A percentile compares a stretch with the other conserved stretches of the same genome.
phyloP scores from a whole-genome alignment of 2,888 invertebrate genomes.

The Platerodrilus igneus region DNA sequence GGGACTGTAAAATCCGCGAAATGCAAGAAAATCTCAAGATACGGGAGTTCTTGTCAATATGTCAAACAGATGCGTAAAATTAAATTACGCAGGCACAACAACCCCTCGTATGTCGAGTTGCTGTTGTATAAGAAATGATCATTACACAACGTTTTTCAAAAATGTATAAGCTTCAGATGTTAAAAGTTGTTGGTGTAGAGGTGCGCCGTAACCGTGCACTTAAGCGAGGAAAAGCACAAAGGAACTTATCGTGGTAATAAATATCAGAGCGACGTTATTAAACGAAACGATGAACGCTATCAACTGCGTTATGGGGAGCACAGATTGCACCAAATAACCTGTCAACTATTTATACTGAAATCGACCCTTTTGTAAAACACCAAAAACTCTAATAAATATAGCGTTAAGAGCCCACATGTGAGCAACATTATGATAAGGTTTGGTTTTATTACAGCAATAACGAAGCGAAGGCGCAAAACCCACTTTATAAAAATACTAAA shows the following conservation, averaged over 20 bases:
- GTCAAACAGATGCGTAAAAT: slow-evolving; percentile 5
- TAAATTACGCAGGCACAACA: slow-evolving; percentile 3
- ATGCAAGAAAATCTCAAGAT: slow-evolving; percentile 1
- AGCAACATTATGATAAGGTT: slow-evolving; percentile 18
- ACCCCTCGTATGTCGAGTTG: slow-evolving; percentile 3
- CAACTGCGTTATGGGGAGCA: slow-evolving; percentile 23
- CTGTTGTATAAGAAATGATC: slow-evolving; percentile 13
- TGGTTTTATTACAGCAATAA: slow-evolving; percentile 20
- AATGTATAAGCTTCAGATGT: slow-evolving; percentile 10
- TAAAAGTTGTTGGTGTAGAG: slow-evolving; percentile 10
- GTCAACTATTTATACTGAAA: slow-evolving; percentile 27
- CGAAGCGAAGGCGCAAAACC: slow-evolving; percentile 4
- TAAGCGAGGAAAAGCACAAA: slow-evolving; percentile 19
- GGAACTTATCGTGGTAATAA: slow-evolving; percentile 28
- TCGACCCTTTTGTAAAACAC: slow-evolving; percentile 26
- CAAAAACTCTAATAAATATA: slow-evolving; percentile 25
- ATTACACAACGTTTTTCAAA: slow-evolving; percentile 10
- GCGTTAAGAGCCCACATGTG: slow-evolving; percentile 19
- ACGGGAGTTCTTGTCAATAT: slow-evolving; percentile 1
- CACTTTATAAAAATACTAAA: not conserved
- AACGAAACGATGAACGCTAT: slow-evolving; percentile 26
- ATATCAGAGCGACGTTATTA: slow-evolving; percentile 30
- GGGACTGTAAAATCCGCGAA: not conserved
- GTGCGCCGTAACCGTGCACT: slow-evolving; percentile 13
- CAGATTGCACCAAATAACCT: slow-evolving; percentile 27